Evolutionary conservation across 1,140 invertebrate species (phyloP), one percentile per base, ranked within the genome.

Genomic region (Conus ventricosus): DNA sequence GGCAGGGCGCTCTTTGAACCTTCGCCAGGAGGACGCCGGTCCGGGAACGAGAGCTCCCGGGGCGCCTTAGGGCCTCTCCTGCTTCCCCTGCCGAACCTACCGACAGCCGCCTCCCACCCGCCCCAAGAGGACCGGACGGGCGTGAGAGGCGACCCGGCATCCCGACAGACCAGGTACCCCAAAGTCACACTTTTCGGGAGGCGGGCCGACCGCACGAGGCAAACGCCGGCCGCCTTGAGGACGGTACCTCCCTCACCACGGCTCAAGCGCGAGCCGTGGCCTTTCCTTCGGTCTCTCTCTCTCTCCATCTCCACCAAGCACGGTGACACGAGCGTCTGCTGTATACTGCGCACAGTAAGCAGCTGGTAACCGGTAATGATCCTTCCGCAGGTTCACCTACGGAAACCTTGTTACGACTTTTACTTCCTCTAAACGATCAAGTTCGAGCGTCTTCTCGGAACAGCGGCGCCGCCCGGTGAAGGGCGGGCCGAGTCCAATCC

Each of bases 341-440:
- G 39, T 20, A 63, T 20, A 63, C 17, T 63, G 60, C 51, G 25
- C n/a, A 39, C 8, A 15, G 23, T 53, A 15, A 84, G 23, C 25
- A 84, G 53, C n/a, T 27, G 15, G n/a, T 54, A 67, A 82, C 25
- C 90, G 90, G 25, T 92, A 93, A 97, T 97, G 97, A 97, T 97
- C 97, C 97, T 63, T 97, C 97, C 96, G 97, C 97, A 97, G 97
- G 97, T 97, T 97, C 97, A 97, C 97, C 97, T 97, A 97, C 97
- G 60, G 96, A 97, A 97, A 97, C 97, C 97, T 97, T 97, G 97
- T 97, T 97, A 97, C n/a, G 97, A 97, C 97, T 97, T 97, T 97
- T 97, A 96, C 96, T 97, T 97, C 96, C 97, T 97, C 97, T 97
- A 97, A 97, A 96, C 96, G 96, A 96, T 96, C 96, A 96, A 97